phyloP scores from a whole-genome alignment of 2,113 vertebrate genomes.

The Nothocercus julius region DNA sequence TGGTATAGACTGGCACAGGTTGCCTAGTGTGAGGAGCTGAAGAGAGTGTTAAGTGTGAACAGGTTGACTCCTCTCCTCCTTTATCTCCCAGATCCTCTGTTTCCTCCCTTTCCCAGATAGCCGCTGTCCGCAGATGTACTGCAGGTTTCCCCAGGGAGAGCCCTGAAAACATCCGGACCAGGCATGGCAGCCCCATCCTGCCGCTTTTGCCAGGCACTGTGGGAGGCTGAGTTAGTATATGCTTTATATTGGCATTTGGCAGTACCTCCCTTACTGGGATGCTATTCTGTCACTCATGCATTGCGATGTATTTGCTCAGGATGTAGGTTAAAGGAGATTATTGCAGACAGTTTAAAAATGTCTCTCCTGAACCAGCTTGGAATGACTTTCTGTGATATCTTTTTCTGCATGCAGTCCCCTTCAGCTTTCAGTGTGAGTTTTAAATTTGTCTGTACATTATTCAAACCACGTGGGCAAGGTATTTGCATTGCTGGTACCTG shows the following conservation, averaged over 20 bases:
- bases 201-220: neutral
- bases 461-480: neutral
- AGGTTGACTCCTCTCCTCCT: neutral
- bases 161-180: neutral
- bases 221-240: neutral
- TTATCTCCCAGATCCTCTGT: neutral
- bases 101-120: neutral
- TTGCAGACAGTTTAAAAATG: neutral
- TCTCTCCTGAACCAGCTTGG: neutral
- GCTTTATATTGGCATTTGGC: neutral
- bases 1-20: neutral
- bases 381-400: neutral
- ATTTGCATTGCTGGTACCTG: neutral
- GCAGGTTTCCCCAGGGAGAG: neutral
- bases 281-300: neutral
- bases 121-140: neutral
- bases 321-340: neutral
- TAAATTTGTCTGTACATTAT: neutral
- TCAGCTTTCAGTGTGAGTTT: neutral
- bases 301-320: neutral
- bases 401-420: neutral
- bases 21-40: neutral
- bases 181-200: neutral
- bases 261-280: neutral
- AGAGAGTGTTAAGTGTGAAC: neutral